Conservation (phyloP, 2,797 vertebrate species). For the Takifugu rubripes region DNA sequence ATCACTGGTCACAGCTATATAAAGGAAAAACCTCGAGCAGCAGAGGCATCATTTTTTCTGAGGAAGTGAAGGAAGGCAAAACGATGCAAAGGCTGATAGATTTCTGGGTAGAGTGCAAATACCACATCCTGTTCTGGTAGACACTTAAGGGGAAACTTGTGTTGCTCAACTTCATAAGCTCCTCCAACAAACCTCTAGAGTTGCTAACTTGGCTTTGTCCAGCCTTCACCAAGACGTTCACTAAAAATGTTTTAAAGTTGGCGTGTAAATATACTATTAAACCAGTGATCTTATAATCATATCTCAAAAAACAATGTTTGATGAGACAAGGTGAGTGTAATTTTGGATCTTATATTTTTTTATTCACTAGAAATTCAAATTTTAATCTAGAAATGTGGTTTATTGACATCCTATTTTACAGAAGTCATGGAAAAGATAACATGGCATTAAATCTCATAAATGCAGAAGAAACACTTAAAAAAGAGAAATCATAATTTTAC, state of each 20-base stretch:
- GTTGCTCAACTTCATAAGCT: conserved; percentile 49
- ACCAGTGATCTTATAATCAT: no score
- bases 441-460: conserved; percentile 2
- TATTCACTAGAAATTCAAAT: no score
- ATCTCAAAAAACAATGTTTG: no score
- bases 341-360: no score
- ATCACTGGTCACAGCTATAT: conserved; percentile 21
- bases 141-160: conserved; percentile 34
- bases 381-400: no score
- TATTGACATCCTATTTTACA: no score
- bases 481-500: neutral
- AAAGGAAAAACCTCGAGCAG: conserved; percentile 26
- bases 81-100: conserved; percentile 30
- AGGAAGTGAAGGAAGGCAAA: conserved; percentile 32
- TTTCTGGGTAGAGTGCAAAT: conserved; percentile 15
- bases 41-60: conserved; percentile 15
- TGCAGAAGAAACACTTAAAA: neutral
- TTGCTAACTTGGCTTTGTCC: no score
- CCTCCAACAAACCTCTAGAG: conserved; percentile 13
- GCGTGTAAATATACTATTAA: no score
- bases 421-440: no score
- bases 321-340: no score
- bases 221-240: no score
- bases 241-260: no score
- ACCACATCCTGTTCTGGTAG: conserved; percentile 77